Base-by-base conservation (phyloP, 30 jellyfish, hydroid and myxozoan genomes). In the Cassiopea xamachana region DNA sequence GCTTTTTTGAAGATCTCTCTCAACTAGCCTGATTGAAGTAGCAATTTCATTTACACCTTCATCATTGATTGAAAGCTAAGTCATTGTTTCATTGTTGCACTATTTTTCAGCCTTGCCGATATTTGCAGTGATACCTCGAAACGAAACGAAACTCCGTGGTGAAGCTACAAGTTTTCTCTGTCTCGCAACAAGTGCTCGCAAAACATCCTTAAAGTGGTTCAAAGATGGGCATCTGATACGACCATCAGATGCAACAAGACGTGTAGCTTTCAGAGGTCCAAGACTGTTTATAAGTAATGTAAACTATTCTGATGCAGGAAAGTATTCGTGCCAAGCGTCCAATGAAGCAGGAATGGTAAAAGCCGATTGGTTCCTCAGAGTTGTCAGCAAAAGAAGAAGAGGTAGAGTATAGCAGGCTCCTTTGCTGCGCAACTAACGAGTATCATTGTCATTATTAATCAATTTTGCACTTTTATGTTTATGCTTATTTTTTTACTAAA, bases 241-340 rank as follows among this genome's bases (percentile, higher is more conserved):
- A 7, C 46, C 60, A 59, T 47, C 55, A 27, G 39, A 27, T 50
- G 64, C 51, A 19, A 64, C 46, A 2, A 27, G 39, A 27, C 60
- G 94, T 19, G 61, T 78, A 17, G 13, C 77, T 8, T 45, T 77
- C 0, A 4, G 44, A 4, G 68, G 60, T 2, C 1, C n/a, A 17
- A 77, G 76, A 13, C 81, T 87, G 7, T 27, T 59, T 46, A 46
- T 87, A 39, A 48, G 73, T 10, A 67, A 77, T 1, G 94, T 67
- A 0, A 75, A 67, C 12, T 78, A 74, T 58, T 87, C 94, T 45
- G 94, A 87, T 87, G 18, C 84, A 2, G 94, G 90, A 16, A 49
- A 51, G 47, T 87, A 75, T 87, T 76, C 90, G 9, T 87, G 94
- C 85, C 43, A 16, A 27, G 90, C 72, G 48, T 70, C 90, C 13